phyloP scores from a whole-genome alignment of 2,113 vertebrate genomes.

The Pelobates fuscus region DNA sequence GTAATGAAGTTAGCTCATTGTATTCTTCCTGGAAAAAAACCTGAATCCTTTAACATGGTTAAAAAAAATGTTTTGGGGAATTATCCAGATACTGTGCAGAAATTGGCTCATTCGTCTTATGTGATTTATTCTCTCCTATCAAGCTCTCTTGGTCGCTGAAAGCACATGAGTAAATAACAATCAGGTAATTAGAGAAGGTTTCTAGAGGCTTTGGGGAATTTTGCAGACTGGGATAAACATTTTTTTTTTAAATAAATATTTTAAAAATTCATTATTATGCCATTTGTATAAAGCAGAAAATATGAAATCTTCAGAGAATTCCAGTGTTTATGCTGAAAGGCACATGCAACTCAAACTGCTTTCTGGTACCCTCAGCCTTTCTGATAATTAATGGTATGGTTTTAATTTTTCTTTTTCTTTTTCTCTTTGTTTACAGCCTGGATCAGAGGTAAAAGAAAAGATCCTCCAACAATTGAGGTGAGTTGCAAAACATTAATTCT shows the following conservation, averaged over 20 bases:
- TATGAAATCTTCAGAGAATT: constrained; percentile 15
- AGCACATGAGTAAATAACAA: constrained; percentile 39
- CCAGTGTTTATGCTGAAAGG: constrained; percentile 32
- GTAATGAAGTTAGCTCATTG: no score
- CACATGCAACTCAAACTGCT: background rate
- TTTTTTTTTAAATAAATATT: constrained; percentile 34
- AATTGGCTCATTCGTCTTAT: constrained; percentile 25
- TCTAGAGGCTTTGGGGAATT: constrained; percentile 33
- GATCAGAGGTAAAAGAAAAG: constrained; percentile 90
- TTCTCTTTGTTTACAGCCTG: constrained; percentile 78
- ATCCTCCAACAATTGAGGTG: constrained; percentile 88
- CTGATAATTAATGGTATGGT: background rate
- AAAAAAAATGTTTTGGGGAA: background rate
- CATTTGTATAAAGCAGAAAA: constrained; percentile 30
- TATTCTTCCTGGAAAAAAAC: no score
- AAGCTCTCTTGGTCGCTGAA: constrained; percentile 32
- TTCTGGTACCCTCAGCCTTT: background rate
- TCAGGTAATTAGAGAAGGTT: constrained; percentile 39
- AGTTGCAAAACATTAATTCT: constrained; percentile 52
- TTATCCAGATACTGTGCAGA: background rate
- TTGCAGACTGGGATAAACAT: constrained; percentile 31
- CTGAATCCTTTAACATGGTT: background rate
- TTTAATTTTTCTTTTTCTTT: constrained; percentile 8
- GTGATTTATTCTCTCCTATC: constrained; percentile 23
- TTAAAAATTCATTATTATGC: constrained; percentile 34